Percentiles rank a stretch among this genome's conserved stretches.
Conservation (phyloP, 2,113 vertebrate species). For the Bubo bubo region DNA sequence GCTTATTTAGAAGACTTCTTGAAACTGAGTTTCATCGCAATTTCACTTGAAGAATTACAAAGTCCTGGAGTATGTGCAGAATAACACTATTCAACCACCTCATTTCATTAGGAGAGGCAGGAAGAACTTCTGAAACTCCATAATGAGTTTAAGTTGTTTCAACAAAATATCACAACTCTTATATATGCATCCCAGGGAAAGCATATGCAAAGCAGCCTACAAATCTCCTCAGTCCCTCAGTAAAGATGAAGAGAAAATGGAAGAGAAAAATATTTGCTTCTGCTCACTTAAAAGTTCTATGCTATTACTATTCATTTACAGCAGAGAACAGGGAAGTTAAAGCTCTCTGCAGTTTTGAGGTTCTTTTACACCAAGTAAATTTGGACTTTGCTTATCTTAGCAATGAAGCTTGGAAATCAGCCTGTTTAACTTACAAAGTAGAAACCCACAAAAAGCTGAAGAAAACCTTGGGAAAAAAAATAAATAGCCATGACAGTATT, state of each 20-base stretch:
- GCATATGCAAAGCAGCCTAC: conserved; percentile 20
- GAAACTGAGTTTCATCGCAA: neutral
- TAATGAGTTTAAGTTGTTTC: neutral
- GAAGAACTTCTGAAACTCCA: neutral
- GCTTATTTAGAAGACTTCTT: neutral
- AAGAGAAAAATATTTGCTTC: neutral
- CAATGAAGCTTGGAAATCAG: neutral
- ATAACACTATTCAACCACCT: neutral
- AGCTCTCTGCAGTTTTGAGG: neutral
- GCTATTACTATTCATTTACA: neutral
- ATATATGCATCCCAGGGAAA: neutral
- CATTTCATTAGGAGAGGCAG: neutral
- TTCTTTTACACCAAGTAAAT: neutral
- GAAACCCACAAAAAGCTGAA: neutral
- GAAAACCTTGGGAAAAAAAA: neutral
- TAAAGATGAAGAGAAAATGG: neutral
- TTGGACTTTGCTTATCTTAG: neutral
- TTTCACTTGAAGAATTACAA: neutral
- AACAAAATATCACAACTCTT: neutral
- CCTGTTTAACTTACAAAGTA: neutral
- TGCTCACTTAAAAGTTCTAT: neutral
- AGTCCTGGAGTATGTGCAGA: neutral
- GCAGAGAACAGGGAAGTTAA: conserved; percentile 5
- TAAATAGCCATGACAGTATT: neutral
- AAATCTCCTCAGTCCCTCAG: neutral